phyloP scores from a whole-genome alignment of 2,797 vertebrate genomes.

The Epinephelus malabaricus region DNA sequence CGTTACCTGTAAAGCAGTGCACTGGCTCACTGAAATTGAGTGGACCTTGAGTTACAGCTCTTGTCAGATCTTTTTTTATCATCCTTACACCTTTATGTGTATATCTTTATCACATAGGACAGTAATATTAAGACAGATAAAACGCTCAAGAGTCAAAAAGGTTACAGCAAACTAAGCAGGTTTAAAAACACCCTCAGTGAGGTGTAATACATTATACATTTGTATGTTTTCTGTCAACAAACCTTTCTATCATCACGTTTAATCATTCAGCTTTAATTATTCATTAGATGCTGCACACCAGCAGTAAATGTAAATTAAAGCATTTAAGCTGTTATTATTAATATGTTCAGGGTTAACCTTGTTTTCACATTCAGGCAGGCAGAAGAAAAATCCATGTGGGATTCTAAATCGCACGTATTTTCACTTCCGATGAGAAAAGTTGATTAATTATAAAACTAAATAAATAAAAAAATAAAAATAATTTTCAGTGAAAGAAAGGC shows the following conservation, averaged over 20 bases:
- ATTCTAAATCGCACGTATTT: not conserved
- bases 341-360: not conserved
- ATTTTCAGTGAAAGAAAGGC: not conserved
- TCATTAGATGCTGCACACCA: conserved; percentile 6
- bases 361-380: not conserved
- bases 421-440: not conserved
- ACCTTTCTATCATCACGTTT: not conserved
- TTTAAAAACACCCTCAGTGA: not conserved
- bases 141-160: not conserved
- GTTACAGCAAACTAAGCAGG: not conserved
- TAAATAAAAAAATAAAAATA: too few species aligned
- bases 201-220: not conserved
- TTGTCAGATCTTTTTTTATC: too few species aligned
- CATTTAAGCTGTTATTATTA: conserved; percentile 1
- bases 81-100: too few species aligned
- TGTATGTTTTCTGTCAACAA: not conserved
- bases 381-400: not conserved
- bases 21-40: too few species aligned
- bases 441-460: not conserved
- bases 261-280: conserved; percentile 10
- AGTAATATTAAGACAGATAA: not conserved
- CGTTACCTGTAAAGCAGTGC: too few species aligned
- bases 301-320: conserved; percentile 17
- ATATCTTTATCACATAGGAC: too few species aligned
- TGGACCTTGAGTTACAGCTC: too few species aligned